Conservation (phyloP, 2,113 vertebrate species). For the Brachirus orientalis region DNA sequence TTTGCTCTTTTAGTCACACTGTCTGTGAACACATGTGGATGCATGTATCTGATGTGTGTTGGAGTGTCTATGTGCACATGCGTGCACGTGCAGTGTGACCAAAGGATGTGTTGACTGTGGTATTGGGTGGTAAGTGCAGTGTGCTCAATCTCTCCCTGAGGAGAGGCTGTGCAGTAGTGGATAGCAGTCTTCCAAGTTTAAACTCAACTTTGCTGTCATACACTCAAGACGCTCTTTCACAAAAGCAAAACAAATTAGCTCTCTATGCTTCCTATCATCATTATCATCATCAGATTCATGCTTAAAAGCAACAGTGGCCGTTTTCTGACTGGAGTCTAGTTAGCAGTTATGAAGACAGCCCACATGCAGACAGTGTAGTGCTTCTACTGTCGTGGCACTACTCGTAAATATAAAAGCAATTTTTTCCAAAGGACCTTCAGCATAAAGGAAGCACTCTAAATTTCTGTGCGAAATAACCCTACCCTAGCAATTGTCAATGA, state of each 20-base stretch:
- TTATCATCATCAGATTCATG: neutral
- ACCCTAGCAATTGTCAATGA: conserved; percentile 34
- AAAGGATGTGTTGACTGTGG: conserved; percentile 50
- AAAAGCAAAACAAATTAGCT: conserved; percentile 14
- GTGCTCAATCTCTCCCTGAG: conserved; percentile 33
- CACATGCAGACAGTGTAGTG: conserved; percentile 6
- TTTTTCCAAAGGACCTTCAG: conserved; percentile 45
- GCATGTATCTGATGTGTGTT: neutral
- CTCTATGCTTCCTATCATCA: neutral
- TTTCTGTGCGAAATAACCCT: conserved; percentile 42
- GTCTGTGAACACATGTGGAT: neutral
- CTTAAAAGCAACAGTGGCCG: conserved; percentile 9
- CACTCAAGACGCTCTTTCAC: conserved; percentile 13
- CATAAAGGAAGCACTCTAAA: conserved; percentile 35
- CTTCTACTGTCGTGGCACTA: conserved; percentile 9
- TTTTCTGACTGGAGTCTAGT: neutral
- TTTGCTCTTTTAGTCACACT: conserved; percentile 45
- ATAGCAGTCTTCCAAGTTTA: conserved; percentile 51
- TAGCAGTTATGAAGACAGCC: neutral
- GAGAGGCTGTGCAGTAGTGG: conserved; percentile 38
- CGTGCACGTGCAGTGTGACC: conserved; percentile 28
- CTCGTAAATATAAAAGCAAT: conserved; percentile 54
- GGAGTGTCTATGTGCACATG: neutral
- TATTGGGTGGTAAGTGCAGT: conserved; percentile 74
- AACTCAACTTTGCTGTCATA: conserved; percentile 35